phyloP scores from a whole-genome alignment of 92 coral and sea anemone genomes.

The Parazoanthus swiftii region DNA sequence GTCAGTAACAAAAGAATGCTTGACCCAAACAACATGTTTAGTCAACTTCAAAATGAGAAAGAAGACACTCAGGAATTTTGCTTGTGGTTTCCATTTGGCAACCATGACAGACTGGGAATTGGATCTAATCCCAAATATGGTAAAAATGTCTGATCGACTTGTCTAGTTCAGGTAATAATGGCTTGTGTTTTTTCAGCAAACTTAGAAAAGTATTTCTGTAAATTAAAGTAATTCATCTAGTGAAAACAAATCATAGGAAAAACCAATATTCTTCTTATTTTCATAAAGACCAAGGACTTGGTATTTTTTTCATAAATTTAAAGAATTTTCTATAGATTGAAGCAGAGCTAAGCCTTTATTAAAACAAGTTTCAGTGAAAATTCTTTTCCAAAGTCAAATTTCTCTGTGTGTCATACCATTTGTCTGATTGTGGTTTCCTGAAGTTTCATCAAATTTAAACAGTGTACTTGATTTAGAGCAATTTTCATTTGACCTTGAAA shows the following conservation, averaged over 20 bases:
- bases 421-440: constrained; percentile 2
- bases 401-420: neutral
- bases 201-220: too few relatives aligned
- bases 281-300: neutral
- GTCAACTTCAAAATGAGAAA: neutral
- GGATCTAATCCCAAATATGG: constrained; percentile 22
- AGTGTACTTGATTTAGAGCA: neutral
- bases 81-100: constrained; percentile 29
- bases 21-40: too few relatives aligned
- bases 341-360: too few relatives aligned
- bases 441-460: neutral
- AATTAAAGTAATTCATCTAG: neutral
- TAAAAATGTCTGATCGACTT: constrained; percentile 1
- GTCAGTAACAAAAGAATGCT: too few relatives aligned
- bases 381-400: neutral
- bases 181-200: neutral
- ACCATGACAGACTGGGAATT: constrained; percentile 9
- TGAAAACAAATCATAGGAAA: neutral
- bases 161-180: neutral
- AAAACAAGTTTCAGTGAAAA: neutral
- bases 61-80: neutral
- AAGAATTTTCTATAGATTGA: too few relatives aligned
- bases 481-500: too few relatives aligned
- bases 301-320: too few relatives aligned
- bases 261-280: too few relatives aligned